phyloP scores from a whole-genome alignment of 2,888 invertebrate genomes.

The Acleris sparsana region DNA sequence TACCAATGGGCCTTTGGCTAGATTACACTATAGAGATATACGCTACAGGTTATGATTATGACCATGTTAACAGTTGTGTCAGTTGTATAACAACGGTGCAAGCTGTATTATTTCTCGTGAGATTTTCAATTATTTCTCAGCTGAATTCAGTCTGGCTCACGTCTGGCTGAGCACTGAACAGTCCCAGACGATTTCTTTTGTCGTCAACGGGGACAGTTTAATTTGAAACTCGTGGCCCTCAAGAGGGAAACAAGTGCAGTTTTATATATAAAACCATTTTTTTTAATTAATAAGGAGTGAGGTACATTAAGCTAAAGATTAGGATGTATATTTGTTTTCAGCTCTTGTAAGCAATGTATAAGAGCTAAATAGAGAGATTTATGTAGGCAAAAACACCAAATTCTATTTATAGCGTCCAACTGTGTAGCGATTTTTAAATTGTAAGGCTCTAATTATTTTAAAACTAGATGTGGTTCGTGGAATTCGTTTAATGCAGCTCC shows the following conservation, averaged over 20 bases:
- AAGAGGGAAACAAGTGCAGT: not conserved
- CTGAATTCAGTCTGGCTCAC: conserved; percentile 21
- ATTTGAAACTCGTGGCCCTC: conserved; percentile 7
- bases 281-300: not conserved
- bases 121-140: conserved; percentile 7
- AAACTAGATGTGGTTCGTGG: too few species aligned
- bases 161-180: conserved; percentile 30
- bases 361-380: too few species aligned
- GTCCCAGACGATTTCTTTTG: conserved; percentile 41
- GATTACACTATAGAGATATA: too few species aligned
- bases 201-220: conserved; percentile 23
- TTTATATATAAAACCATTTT: not conserved
- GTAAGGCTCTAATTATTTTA: too few species aligned
- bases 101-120: conserved; percentile 6
- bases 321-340: too few species aligned
- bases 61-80: not conserved
- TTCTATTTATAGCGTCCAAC: too few species aligned
- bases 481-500: too few species aligned
- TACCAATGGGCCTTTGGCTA: too few species aligned
- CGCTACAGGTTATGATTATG: not conserved
- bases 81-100: not conserved
- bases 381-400: too few species aligned
- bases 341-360: too few species aligned
- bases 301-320: too few species aligned
- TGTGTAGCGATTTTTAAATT: too few species aligned